These are phyloP conservation scores for Habropoda laboriosa DNA, from an alignment of 1,140 invertebrate species.

Conservation along the genomic window DNA sequence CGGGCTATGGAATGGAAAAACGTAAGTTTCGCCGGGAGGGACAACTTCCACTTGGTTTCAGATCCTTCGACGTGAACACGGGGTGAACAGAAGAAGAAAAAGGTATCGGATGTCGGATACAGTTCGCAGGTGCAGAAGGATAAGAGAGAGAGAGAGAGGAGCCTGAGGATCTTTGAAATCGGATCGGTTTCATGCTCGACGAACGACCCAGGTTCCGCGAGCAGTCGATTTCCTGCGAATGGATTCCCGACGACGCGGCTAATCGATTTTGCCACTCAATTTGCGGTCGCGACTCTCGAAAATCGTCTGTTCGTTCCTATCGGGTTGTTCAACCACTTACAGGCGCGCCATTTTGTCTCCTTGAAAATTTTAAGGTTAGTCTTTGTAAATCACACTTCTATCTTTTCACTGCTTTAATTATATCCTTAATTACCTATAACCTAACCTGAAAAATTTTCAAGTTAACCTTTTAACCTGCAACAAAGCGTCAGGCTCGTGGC, in stretches of 20 bases:
- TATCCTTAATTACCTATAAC: no score
- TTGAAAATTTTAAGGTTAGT: no score
- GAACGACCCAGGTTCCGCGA: conserved; percentile 6
- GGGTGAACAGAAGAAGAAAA: conserved; percentile 13
- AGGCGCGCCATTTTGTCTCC: no score
- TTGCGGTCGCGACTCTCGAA: conserved; percentile 18
- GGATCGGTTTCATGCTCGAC: conserved; percentile 56
- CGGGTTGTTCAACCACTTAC: no score
- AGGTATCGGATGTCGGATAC: conserved; percentile 61
- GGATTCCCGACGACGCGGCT: conserved; percentile 41
- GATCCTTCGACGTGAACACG: conserved; percentile 16
- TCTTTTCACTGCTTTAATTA: no score
- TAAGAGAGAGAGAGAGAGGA: not conserved
- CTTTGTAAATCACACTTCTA: no score
- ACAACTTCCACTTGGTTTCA: conserved; percentile 47
- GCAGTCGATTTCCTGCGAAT: conserved; percentile 52
- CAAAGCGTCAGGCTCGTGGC: no score
- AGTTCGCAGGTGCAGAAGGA: conserved; percentile 55
- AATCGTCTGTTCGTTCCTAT: not conserved
- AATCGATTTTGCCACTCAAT: conserved; percentile 62
- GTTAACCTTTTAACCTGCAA: no score
- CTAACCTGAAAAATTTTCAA: no score
- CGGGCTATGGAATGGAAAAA: conserved; percentile 9
- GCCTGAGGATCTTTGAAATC: conserved; percentile 49
- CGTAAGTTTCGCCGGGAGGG: not conserved